These are phyloP conservation scores for Rhinoraja longicauda DNA, from an alignment of 2,797 vertebrate genomes.

Conservation along the genomic window DNA sequence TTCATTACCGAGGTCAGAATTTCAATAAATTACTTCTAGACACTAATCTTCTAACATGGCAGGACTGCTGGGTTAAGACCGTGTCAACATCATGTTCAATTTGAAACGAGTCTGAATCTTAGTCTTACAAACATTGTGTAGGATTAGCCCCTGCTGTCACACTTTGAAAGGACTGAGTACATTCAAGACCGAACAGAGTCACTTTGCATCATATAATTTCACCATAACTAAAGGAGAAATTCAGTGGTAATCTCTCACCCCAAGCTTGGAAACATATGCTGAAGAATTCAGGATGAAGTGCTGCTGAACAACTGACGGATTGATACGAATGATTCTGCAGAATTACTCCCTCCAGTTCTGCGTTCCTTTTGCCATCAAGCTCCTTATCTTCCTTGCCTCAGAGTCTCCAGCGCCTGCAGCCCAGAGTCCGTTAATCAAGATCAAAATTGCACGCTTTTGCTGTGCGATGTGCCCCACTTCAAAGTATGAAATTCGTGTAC, in stretches of 20 bases:
- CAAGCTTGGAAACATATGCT: not conserved
- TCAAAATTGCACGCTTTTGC: not conserved
- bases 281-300: not conserved
- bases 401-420: not conserved
- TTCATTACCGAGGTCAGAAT: conserved; percentile 73
- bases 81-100: not conserved
- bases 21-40: not conserved
- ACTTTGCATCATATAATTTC: not conserved
- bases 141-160: not conserved
- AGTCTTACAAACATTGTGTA: not conserved
- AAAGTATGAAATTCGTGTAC: not conserved
- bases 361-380: not conserved
- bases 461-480: not conserved
- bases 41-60: not conserved
- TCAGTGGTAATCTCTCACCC: not conserved
- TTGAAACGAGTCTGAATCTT: not conserved
- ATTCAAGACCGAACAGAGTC: not conserved
- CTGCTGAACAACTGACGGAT: not conserved
- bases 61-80: not conserved
- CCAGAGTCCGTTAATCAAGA: not conserved
- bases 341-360: not conserved
- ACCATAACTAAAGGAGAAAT: not conserved
- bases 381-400: not conserved
- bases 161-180: not conserved
- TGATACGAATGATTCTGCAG: no score